phyloP scores from a whole-genome alignment of 1,140 invertebrate species.

The Sweltsa coloradensis region DNA sequence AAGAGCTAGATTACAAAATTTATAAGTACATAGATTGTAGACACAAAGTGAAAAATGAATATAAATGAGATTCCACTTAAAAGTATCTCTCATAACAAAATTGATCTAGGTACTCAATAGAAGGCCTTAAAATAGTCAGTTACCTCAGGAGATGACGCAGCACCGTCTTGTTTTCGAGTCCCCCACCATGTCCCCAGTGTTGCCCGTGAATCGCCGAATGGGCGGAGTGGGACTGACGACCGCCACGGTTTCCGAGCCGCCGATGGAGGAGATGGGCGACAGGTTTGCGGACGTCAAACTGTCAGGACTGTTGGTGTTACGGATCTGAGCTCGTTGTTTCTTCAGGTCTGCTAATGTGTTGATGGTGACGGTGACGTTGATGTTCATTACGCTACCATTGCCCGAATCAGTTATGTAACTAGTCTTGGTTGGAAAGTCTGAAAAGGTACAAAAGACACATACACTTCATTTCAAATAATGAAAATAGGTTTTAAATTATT shows the following conservation, averaged over 20 bases:
- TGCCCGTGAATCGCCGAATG: constrained; percentile 47
- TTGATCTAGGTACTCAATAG: not conserved
- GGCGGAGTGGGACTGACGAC: constrained; percentile 22
- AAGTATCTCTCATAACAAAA: not conserved
- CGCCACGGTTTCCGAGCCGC: constrained; percentile 28
- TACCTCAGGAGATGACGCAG: constrained; percentile 34
- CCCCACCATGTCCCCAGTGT: constrained; percentile 50
- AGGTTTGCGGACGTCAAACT: not conserved
- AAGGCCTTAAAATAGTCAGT: not conserved
- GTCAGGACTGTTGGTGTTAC: constrained; percentile 40
- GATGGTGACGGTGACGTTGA: constrained; percentile 57
- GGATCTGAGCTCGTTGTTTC: constrained; percentile 71
- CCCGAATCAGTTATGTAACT: constrained; percentile 30
- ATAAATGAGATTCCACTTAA: no score
- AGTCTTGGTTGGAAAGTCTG: constrained; percentile 28
- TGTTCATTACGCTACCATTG: constrained; percentile 82
- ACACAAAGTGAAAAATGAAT: no score
- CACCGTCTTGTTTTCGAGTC: constrained; percentile 47
- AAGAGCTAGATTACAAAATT: no score
- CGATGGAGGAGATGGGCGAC: constrained; percentile 31
- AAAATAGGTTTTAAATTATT: not conserved
- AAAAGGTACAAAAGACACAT: not conserved
- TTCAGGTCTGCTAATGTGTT: constrained; percentile 78
- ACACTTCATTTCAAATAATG: not conserved
- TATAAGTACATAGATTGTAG: no score